Evolutionary conservation across 2,888 invertebrate genomes (phyloP).

Genomic region (Gymnoscelis rufifasciata): DNA sequence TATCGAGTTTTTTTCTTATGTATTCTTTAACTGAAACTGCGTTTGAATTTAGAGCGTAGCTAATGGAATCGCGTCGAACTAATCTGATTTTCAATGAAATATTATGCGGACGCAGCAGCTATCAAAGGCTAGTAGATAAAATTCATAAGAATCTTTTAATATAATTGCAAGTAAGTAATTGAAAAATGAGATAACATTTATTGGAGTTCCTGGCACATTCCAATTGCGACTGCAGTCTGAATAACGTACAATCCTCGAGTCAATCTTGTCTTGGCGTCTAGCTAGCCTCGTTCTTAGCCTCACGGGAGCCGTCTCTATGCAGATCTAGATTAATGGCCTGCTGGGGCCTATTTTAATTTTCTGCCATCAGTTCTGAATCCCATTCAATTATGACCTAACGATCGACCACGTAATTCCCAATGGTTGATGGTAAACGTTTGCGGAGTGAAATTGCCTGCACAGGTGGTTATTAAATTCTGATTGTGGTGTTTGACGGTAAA

Average conservation of each 20-base stretch:
- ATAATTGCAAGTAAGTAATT: neutral
- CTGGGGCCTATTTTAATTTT: conserved; percentile 1
- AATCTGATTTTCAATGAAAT: no score
- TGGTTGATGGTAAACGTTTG: conserved; percentile 10
- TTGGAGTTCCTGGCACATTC: neutral
- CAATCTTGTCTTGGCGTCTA: neutral
- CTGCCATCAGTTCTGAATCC: conserved; percentile 9
- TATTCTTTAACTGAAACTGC: no score
- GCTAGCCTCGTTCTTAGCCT: neutral
- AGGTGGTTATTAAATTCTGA: no score
- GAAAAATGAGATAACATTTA: neutral
- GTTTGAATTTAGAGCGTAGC: no score
- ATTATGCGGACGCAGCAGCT: no score
- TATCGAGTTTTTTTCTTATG: no score
- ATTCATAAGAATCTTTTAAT: no score
- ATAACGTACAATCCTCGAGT: neutral
- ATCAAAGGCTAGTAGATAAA: no score
- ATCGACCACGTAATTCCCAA: conserved; percentile 18
- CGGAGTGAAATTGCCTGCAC: conserved; percentile 7
- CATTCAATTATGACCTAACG: conserved; percentile 20
- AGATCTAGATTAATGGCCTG: conserved; percentile 1
- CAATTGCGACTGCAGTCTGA: neutral
- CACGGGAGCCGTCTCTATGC: conserved; percentile 1
- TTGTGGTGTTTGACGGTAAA: neutral
- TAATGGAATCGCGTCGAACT: no score